A percentile compares a stretch with the other conserved stretches of the same genome.
Evolutionary conservation across 1,140 invertebrate species (phyloP).

Genomic region (Drosophila pseudoobscura): DNA sequence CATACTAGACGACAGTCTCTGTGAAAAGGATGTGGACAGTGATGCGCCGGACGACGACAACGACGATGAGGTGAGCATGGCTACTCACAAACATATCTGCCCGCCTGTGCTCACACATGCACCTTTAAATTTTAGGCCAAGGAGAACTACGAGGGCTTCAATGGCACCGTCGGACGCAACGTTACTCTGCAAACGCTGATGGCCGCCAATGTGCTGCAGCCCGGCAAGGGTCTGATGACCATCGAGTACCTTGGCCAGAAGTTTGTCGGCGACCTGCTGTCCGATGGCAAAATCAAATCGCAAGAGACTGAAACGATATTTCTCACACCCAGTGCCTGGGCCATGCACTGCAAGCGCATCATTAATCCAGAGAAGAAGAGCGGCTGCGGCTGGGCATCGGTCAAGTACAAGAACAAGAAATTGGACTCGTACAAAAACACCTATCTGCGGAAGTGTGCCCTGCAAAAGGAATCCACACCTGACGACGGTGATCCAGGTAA

Average conservation of each 20-base stretch:
- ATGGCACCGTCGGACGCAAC: constrained; percentile 85
- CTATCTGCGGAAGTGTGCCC: constrained; percentile 88
- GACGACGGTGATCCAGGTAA: constrained; percentile 79
- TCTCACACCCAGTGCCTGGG: constrained; percentile 95
- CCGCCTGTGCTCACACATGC: not conserved
- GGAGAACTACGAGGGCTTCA: constrained; percentile 81
- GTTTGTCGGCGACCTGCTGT: constrained; percentile 93
- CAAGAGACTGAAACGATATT: constrained; percentile 94
- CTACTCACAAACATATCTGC: not conserved
- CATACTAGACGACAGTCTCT: constrained; percentile 60
- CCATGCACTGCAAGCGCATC: constrained; percentile 94
- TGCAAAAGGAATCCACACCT: constrained; percentile 84
- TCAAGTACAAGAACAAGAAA: constrained; percentile 92
- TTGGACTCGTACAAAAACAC: constrained; percentile 93
- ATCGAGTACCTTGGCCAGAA: constrained; percentile 96
- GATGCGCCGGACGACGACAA: constrained; percentile 75
- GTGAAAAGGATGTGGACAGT: constrained; percentile 78
- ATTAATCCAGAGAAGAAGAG: constrained; percentile 96
- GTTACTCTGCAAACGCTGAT: constrained; percentile 93
- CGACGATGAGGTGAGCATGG: constrained; percentile 71
- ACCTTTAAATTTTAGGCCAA: constrained; percentile 52
- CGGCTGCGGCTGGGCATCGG: constrained; percentile 95
- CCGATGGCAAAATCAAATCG: constrained; percentile 94
- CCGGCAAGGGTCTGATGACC: constrained; percentile 91
- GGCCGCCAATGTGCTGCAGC: constrained; percentile 91